Base-by-base conservation (phyloP, 2,888 invertebrate genomes). In the Chorisops tibialis region DNA sequence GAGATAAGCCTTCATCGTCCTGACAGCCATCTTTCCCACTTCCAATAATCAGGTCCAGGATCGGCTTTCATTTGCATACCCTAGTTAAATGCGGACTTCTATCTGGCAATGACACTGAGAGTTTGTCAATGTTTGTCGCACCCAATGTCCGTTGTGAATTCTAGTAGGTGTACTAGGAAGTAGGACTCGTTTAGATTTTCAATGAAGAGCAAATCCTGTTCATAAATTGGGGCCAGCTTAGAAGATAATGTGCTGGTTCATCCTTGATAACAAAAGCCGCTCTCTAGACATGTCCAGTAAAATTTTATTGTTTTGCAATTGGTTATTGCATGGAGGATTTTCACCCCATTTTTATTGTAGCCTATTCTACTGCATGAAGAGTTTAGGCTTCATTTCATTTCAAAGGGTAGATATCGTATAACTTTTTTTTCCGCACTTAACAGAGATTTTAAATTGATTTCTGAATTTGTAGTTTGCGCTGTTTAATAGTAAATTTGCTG, bases 1-100 rank as follows among this genome's bases (percentile, higher is more conserved):
- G 61, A 63, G 64, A 64, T 64, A 64, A 64, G 64, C 64, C 51
- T 45, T 61, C n/a, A n/a, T n/a, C 59, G 64, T 47, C 64, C 14
- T 64, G 64, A 59, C 61, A 54, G 59, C 48, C n/a, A n/a, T n/a
- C n/a, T 39, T 49, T 37, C 37, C 45, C 51, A 45, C 39, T 30
- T 56, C 51, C 56, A 64, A 61, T 61, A 59, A 64, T 61, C 61
- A 59, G 59, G 56, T 52, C 61, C 48, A 30, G 41, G n/a, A 11
- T 18, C 21, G 41, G 35, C 45, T 56, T 50, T 56, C 59, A 64
- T 64, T 64, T 64, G 50, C 64, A 64, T 64, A 61, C 21, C 58
- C 59, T 30, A 37, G 48, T 59, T 59, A 58, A 58, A 48, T 49
- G 48, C 37, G 16, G 39, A 19, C 14, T 61, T 41, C 39, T 43